Conservation (phyloP, 1,140 invertebrate species). For the Heliconius himera region DNA sequence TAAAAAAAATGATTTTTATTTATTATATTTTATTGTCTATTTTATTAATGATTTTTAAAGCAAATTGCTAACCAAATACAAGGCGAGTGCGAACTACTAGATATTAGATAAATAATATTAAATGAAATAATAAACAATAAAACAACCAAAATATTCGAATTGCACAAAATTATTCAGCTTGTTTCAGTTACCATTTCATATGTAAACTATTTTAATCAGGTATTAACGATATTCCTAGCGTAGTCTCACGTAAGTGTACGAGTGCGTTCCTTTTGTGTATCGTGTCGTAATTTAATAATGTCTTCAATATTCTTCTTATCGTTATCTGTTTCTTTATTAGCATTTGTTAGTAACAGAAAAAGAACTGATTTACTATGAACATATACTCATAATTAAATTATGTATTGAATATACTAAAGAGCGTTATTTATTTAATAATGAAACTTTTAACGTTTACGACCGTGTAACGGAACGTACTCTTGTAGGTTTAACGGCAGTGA, state of each 20-base stretch:
- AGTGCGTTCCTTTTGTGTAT: constrained; percentile 8
- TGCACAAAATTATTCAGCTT: constrained; percentile 45
- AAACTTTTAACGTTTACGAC: neutral
- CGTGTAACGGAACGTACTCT: constrained; percentile 23
- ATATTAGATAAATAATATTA: constrained; percentile 1
- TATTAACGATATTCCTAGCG: constrained; percentile 50
- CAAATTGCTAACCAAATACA: constrained; percentile 4
- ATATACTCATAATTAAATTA: constrained; percentile 5
- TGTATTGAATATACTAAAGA: neutral
- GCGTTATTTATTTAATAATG: neutral
- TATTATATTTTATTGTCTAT: constrained; percentile 16
- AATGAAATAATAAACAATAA: neutral
- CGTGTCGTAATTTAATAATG: no score
- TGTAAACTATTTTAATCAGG: constrained; percentile 40
- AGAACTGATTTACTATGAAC: constrained; percentile 6
- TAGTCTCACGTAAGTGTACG: constrained; percentile 36
- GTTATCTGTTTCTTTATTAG: constrained; percentile 1
- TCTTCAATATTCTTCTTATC: neutral
- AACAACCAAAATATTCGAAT: constrained; percentile 12
- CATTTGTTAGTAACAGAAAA: constrained; percentile 13
- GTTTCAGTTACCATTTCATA: constrained; percentile 60
- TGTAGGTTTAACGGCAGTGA: constrained; percentile 61
- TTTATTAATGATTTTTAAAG: constrained; percentile 15
- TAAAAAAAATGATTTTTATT: constrained; percentile 17
- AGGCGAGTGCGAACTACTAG: neutral